Evolutionary conservation across 2,888 invertebrate species (phyloP), one percentile per base, ranked within the genome.

Genomic region (Eupithecia tripunctaria): DNA sequence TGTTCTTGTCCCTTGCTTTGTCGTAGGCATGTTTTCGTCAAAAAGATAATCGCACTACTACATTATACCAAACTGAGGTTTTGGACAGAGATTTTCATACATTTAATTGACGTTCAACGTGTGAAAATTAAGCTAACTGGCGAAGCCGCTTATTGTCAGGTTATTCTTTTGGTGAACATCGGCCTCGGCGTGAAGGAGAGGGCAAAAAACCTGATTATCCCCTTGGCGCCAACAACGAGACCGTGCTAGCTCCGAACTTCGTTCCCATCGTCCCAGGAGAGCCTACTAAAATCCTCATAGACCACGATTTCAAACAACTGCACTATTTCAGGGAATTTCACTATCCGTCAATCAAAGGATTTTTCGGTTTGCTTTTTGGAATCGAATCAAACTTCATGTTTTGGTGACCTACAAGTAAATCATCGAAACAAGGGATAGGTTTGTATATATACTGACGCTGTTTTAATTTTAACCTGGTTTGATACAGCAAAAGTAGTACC

Each of bases 241-340:
- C 56, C 12, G 25, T 25, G n/a, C 27, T 15, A 60, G 60, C 60
- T 60, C 60, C 18, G 29, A 63, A 36, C 62, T 36, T 63, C n/a
- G 32, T 60, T 60, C 2, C 62, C 36, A 29, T 60, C 10, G 18
- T 60, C 62, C 62, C 62, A 32, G n/a, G 62, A 63, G 62, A n/a
- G 29, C 10, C 29, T 4, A 36, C 29, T 29, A 32, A 62, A 32
- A 62, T 32, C 29, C 62, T 32, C 60, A 7, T 32, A 10, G 18
- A 51, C 56, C 56, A 5, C 25, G 51, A 10, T 21, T 21, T 7
- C 25, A 56, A 56, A 25, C 56, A 56, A 56, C 56, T 56, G 56
- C 56, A 25, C 56, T 56, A 56, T 56, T 56, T 56, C 56, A 56
- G 21, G 14, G 56, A 21, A 25, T 25, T 56, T 12, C 25, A 5